Conservation (phyloP, 2,797 vertebrate genomes). For the Tangara arthus region DNA sequence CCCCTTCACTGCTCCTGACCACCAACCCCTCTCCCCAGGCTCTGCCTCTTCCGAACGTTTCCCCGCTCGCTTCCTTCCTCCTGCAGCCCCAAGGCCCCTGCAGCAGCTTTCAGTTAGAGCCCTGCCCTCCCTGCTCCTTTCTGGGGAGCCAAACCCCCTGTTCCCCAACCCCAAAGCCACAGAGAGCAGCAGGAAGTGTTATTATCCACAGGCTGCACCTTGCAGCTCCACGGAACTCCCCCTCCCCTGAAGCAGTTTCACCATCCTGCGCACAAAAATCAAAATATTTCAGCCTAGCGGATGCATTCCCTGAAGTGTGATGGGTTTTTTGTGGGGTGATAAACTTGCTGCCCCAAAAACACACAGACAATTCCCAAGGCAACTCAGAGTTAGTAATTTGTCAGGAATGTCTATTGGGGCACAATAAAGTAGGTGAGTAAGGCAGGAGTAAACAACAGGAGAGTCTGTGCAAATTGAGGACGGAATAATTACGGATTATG, state of each 20-base stretch:
- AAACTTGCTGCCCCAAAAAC: neutral
- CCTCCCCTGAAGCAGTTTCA: neutral
- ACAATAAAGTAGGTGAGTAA: neutral
- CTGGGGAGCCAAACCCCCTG: neutral
- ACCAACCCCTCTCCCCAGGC: neutral
- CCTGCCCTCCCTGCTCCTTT: neutral
- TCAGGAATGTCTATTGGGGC: neutral
- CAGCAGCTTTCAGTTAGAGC: neutral
- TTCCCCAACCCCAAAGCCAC: neutral
- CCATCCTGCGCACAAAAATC: neutral
- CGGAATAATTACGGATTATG: neutral
- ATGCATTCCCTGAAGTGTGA: neutral
- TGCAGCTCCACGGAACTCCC: neutral
- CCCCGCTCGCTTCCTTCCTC: neutral
- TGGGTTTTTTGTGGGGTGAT: neutral
- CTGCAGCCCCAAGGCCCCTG: neutral
- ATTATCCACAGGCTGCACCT: neutral
- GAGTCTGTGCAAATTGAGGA: neutral
- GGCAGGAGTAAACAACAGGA: neutral
- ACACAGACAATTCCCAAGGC: rapidly evolving
- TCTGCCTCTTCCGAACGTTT: neutral
- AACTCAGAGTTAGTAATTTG: neutral
- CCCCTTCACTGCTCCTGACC: rapidly evolving
- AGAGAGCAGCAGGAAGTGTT: neutral
- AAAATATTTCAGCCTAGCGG: rapidly evolving